These are phyloP conservation scores for Hyles vespertilio DNA, from an alignment of 1,140 invertebrate genomes.

Conservation along the genomic window DNA sequence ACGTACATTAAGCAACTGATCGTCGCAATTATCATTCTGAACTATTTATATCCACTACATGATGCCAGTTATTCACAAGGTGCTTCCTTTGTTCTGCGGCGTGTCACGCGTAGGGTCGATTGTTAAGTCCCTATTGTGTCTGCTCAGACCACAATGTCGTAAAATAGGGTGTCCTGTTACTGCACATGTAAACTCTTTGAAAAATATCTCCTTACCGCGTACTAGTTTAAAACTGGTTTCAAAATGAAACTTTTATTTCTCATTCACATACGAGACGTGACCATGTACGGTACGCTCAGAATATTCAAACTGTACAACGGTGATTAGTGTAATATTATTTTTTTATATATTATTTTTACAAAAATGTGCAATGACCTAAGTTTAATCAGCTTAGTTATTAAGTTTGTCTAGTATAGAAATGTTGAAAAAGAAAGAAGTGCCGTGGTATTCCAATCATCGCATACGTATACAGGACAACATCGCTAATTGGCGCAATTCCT, in stretches of 20 bases:
- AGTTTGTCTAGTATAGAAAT: conserved; percentile 34
- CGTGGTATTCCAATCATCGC: conserved; percentile 59
- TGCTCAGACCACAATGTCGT: conserved; percentile 14
- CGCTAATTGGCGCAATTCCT: conserved; percentile 47
- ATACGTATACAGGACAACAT: conserved; percentile 58
- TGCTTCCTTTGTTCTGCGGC: conserved; percentile 2
- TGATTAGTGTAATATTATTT: conserved; percentile 14
- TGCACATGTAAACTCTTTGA: conserved; percentile 19
- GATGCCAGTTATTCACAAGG: neutral
- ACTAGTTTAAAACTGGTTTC: conserved; percentile 26
- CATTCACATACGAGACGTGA: conserved; percentile 25
- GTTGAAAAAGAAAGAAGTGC: conserved; percentile 62
- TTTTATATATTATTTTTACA: conserved; percentile 23
- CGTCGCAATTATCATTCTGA: conserved; percentile 3
- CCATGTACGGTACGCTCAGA: conserved; percentile 8
- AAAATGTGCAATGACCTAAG: conserved; percentile 29
- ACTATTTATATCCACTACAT: conserved; percentile 3
- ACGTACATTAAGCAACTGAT: conserved; percentile 1
- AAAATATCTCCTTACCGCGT: conserved; percentile 27
- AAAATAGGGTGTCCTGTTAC: conserved; percentile 24
- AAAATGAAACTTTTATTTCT: conserved; percentile 15
- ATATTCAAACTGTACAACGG: neutral
- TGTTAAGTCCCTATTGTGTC: conserved; percentile 22
- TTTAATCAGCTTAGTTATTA: conserved; percentile 12
- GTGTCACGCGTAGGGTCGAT: neutral